These are phyloP conservation scores for Muschampia plurimacula DNA, from an alignment of 2,888 invertebrate genomes.

Conservation along the genomic window DNA sequence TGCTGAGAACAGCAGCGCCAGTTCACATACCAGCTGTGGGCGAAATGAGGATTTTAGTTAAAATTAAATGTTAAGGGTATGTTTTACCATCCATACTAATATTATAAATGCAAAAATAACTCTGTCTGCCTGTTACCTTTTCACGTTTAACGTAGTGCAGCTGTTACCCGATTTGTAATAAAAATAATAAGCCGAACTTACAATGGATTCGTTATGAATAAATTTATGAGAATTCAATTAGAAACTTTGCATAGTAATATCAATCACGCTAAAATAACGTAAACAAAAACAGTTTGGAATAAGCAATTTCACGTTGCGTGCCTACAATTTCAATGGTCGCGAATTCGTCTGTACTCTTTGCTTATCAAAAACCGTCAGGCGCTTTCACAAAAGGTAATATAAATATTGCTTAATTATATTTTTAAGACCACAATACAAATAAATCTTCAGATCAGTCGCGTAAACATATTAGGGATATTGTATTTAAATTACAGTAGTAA, in stretches of 20 bases:
- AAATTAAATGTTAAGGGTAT: not conserved
- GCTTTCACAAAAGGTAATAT: slow-evolving; percentile 19
- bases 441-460: not conserved
- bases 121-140: too few relatives aligned
- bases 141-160: too few relatives aligned
- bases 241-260: not conserved
- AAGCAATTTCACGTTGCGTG: slow-evolving; percentile 14
- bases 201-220: slow-evolving; percentile 4
- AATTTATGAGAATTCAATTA: slow-evolving; percentile 4
- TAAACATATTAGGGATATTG: not conserved
- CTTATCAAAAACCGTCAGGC: slow-evolving; percentile 28
- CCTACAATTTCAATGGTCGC: slow-evolving; percentile 16
- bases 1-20: slow-evolving; percentile 91
- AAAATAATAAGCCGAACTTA: not conserved
- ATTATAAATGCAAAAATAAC: too few relatives aligned
- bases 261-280: slow-evolving; percentile 18
- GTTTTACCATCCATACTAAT: too few relatives aligned
- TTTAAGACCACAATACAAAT: not conserved
- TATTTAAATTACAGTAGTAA: not conserved
- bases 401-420: not conserved
- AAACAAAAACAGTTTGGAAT: slow-evolving; percentile 7
- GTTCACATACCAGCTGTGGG: slow-evolving; percentile 91
- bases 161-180: not conserved
- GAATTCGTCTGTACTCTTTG: slow-evolving; percentile 30
- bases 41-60: not conserved